Evolutionary conservation across 2,797 vertebrate species (phyloP).

Genomic region (Anguilla obscura): DNA sequence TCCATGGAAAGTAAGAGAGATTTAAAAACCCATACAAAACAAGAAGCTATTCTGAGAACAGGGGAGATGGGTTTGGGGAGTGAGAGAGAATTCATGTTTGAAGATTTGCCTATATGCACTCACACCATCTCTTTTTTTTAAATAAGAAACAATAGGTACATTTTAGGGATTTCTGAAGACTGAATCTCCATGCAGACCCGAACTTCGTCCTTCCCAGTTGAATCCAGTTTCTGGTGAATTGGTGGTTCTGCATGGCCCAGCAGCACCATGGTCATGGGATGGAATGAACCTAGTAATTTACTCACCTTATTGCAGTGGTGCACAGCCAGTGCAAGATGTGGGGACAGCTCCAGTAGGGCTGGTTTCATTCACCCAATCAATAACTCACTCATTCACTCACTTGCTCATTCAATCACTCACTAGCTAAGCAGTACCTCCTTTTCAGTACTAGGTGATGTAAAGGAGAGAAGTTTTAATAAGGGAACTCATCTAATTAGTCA

Average conservation of each 20-base stretch:
- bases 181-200: no score
- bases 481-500: background rate
- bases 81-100: constrained; percentile 10
- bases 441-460: background rate
- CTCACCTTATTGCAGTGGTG: background rate
- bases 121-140: background rate
- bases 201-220: background rate
- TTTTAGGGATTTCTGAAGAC: no score
- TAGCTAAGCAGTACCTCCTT: background rate
- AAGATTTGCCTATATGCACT: background rate
- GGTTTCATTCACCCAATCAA: background rate
- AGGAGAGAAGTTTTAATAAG: background rate
- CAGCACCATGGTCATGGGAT: background rate
- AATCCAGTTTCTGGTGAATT: background rate
- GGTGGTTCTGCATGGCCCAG: background rate
- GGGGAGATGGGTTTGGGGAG: background rate
- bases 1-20: background rate
- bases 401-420: background rate
- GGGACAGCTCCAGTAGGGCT: background rate
- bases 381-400: background rate
- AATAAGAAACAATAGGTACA: background rate
- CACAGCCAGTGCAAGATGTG: background rate
- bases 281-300: background rate
- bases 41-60: background rate
- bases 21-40: background rate